Base-by-base conservation (phyloP, 2,888 invertebrate species). In the Drosophila infuscata region DNA sequence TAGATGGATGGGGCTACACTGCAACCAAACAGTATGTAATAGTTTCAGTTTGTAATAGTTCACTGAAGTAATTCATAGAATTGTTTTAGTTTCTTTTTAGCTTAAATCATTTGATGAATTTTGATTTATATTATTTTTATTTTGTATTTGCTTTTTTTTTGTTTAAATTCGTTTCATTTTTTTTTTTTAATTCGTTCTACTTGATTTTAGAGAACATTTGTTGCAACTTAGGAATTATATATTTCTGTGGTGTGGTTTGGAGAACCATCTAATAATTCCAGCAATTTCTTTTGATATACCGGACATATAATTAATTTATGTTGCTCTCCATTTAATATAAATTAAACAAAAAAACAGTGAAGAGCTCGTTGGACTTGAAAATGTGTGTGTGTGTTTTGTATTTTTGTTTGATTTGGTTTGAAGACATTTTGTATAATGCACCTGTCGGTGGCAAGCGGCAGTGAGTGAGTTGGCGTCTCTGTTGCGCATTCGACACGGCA, bases 361-460 rank as follows among this genome's bases (percentile, higher is more conserved):
- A 6, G 8, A 6, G 5, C 29, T 29, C 2, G 6, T 25, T 46
- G 25, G n/a, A 38, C 8, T 25, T 41, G 61, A 54, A 41, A 36
- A 32, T 25, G 20, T 25, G 20, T 17, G n/a, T 8, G 25, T 35
- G 4, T 29, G 17, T 59, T n/a, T 46, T 59, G 33, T 65, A n/a
- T 38, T 12, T n/a, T 9, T 41, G n/a, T 41, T 38, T 9, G 41
- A 38, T 64, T 36, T 38, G 15, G 60, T 59, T 68, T 33, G 17
- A 36, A 59, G 35, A 30, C 9, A 43, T 62, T 72, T 78, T 48
- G 67, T 54, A 38, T 62, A 61, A 48, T 77, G 81, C 85, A 75
- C 88, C 83, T 88, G 83, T 58, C 65, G 38, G 65, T 67, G n/a
- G 20, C 29, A 12, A 12, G 25, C 29, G 12, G 53, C 15, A 17